Evolutionary conservation across 53 echinoderm and acorn worm genomes (phyloP), one percentile per base, ranked within the genome.

Genomic region (Holothuria leucospilota): DNA sequence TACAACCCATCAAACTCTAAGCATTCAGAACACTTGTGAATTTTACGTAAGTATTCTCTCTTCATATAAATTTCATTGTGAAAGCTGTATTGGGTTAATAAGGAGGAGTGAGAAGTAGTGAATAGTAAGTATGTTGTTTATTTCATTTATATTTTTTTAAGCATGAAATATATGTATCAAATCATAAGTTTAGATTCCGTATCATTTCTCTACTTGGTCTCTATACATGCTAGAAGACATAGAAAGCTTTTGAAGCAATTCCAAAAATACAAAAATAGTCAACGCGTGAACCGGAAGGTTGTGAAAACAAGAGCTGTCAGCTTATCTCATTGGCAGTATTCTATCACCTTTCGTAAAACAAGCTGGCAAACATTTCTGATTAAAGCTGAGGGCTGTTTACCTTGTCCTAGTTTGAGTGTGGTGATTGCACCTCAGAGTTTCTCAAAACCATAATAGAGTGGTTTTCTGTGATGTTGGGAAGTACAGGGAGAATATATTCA

Each of bases 301-400:
- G 27, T 75, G 25, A 70, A 72, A 72, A 72, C 72, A 70, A 72
- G 75, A 75, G 24, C 46, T 75, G 51, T 49, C 75, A 75, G 53
- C 51, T 51, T 28, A 51, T 42, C 75, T 75, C 51, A 21, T 75
- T 52, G 52, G 52, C 75, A 21, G 75, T 51, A 75, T 25, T 27
- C 75, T 26, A 51, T 49, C 75, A 51, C 34, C 49, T 20, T 15
- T 14, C 23, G 46, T 75, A 75, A 51, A 75, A 49, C 75, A 75
- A 75, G 51, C 51, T 49, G 49, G 75, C 24, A 24, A 75, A 75
- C 53, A 75, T 75, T 75, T 42, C 75, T 75, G 52, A 75, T 75
- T 75, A 27, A 75, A 51, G 51, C 75, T 75, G 51, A 75, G 75
- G 75, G 75, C 75, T 75, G 75, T 75, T 75, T 75, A 75, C 75